A percentile compares a stretch with the other conserved stretches of the same genome.
Conservation (phyloP, 30 jellyfish, hydroid and myxozoan species). For the Morbakka virulenta region DNA sequence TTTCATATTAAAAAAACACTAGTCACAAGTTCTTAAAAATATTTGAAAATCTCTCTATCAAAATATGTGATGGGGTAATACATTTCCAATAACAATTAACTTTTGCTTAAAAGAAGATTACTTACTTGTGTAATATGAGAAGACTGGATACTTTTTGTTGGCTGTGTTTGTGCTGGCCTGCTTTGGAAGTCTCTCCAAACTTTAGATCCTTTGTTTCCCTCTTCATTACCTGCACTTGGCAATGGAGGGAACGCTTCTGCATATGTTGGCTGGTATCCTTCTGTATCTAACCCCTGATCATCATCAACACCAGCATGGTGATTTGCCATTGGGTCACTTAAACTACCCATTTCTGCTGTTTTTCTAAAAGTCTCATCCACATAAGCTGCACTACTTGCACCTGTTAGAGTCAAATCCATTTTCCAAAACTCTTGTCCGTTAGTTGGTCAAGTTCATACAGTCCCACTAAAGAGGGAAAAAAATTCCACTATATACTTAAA, state of each 20-base stretch:
- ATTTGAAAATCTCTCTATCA: too few species aligned
- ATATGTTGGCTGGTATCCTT: slow-evolving; percentile 85
- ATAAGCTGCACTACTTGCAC: slow-evolving; percentile 22
- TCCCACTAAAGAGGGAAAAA: slow-evolving; percentile 61
- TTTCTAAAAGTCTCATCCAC: slow-evolving; percentile 58
- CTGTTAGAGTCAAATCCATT: slow-evolving; percentile 58
- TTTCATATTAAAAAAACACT: too few species aligned
- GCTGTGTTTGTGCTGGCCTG: slow-evolving; percentile 20
- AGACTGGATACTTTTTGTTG: slow-evolving; percentile 22
- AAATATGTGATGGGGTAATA: too few species aligned
- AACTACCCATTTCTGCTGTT: slow-evolving; percentile 49
- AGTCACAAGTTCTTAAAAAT: too few species aligned
- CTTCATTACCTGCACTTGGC: slow-evolving; percentile 68
- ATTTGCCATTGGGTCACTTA: slow-evolving; percentile 33
- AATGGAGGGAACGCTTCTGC: slow-evolving; percentile 99
- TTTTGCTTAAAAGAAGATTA: too few species aligned
- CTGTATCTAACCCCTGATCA: slow-evolving; percentile 10
- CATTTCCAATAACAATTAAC: too few species aligned
- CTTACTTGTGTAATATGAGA: slow-evolving; percentile 48
- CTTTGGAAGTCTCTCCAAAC: slow-evolving; percentile 67
- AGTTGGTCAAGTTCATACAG: slow-evolving; percentile 95
- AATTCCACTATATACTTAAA: neutral
- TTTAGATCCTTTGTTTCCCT: slow-evolving; percentile 18
- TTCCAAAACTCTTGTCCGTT: slow-evolving; percentile 97
- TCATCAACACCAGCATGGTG: slow-evolving; percentile 19